These are phyloP conservation scores for Mus pahari DNA, from an alignment of 2,113 vertebrate genomes.

Conservation along the genomic window DNA sequence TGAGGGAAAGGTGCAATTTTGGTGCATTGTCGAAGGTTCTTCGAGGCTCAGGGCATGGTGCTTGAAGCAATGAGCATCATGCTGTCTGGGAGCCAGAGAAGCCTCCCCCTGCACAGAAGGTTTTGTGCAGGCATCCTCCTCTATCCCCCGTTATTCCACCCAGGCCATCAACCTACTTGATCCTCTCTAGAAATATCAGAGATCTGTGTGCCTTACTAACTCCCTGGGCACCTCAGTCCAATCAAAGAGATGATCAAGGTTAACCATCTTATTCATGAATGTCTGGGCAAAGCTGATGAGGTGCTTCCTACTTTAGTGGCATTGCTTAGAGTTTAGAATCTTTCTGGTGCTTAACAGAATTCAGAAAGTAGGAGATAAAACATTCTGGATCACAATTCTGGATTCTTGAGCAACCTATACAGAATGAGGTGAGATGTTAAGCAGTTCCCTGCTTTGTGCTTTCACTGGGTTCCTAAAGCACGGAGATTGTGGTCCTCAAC, in stretches of 20 bases:
- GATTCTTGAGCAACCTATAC: neutral
- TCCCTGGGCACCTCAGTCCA: no score
- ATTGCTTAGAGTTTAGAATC: neutral
- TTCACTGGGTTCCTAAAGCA: neutral
- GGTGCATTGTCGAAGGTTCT: neutral
- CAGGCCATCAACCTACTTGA: neutral
- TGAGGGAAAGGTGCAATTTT: neutral
- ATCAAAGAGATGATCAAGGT: neutral
- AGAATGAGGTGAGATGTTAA: neutral
- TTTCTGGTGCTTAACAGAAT: accelerated
- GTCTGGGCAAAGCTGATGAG: neutral
- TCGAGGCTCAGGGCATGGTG: neutral
- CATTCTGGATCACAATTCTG: neutral
- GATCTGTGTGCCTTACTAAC: neutral
- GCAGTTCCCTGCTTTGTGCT: neutral
- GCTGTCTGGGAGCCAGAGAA: neutral
- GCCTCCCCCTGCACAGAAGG: neutral
- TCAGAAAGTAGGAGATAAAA: neutral
- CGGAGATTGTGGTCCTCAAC: neutral
- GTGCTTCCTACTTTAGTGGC: neutral
- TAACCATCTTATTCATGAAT: neutral
- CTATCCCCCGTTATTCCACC: neutral
- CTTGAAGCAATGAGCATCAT: no score
- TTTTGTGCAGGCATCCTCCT: neutral
- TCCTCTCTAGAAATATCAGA: neutral